Percentiles rank a stretch among this genome's conserved stretches.
Evolutionary conservation across 2,113 vertebrate genomes (phyloP).

Genomic region (Nematolebias whitei): DNA sequence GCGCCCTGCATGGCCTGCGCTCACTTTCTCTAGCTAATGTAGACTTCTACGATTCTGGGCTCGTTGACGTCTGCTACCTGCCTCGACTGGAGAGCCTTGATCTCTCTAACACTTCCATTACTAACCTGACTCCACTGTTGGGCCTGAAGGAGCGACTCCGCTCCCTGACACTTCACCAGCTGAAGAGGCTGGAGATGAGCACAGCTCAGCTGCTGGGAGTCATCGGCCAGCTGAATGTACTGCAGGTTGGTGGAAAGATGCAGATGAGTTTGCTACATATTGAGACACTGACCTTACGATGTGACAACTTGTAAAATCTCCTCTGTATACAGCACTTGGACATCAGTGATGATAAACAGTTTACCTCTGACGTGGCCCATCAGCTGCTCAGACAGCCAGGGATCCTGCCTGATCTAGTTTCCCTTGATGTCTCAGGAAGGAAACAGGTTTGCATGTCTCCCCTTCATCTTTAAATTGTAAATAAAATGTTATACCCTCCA

Average conservation of each 20-base stretch:
- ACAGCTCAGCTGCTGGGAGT: slow-evolving; percentile 93
- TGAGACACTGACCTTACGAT: neutral
- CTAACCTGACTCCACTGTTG: slow-evolving; percentile 92
- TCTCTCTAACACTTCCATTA: slow-evolving; percentile 97
- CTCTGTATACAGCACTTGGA: slow-evolving; percentile 89
- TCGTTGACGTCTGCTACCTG: slow-evolving; percentile 90
- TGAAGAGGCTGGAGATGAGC: slow-evolving; percentile 99
- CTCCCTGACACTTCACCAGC: slow-evolving; percentile 95
- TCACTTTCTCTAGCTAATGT: slow-evolving; percentile 93
- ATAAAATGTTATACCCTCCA: neutral
- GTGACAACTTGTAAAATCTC: neutral
- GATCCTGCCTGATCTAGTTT: slow-evolving; percentile 89
- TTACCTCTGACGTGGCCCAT: slow-evolving; percentile 96
- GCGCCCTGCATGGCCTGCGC: slow-evolving; percentile 88
- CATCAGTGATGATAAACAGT: slow-evolving; percentile 99
- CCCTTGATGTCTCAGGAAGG: slow-evolving; percentile 94
- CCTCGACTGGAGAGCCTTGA: slow-evolving; percentile 95
- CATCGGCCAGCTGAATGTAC: slow-evolving; percentile 87
- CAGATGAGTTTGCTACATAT: neutral
- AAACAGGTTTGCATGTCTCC: slow-evolving; percentile 83
- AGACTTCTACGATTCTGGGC: slow-evolving; percentile 94
- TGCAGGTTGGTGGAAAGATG: slow-evolving; percentile 70
- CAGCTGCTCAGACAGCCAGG: slow-evolving; percentile 91
- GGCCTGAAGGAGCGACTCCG: slow-evolving; percentile 90
- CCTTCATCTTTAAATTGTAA: neutral